phyloP scores from a whole-genome alignment of 2,113 vertebrate genomes.

The Tychaedon coryphoeus region DNA sequence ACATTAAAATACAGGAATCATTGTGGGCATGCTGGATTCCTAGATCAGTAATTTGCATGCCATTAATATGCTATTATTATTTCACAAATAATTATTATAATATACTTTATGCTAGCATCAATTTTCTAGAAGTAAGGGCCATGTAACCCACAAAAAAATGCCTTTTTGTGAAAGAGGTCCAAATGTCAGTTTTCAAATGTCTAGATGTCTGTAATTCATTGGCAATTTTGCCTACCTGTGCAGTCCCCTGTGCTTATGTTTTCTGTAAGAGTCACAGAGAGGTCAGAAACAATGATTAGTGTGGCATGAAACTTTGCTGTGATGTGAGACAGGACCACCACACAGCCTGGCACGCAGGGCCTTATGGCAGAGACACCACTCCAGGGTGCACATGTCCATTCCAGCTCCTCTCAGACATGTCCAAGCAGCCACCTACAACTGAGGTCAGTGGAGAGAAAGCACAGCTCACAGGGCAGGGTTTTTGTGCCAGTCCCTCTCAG shows the following conservation, averaged over 20 bases:
- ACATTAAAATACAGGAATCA: slow-evolving; percentile 73
- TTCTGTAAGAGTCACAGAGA: neutral
- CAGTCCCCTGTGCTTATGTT: neutral
- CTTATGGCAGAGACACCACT: neutral
- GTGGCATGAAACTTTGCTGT: neutral
- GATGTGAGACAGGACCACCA: neutral
- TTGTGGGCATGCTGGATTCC: slow-evolving; percentile 64
- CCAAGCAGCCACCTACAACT: neutral
- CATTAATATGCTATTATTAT: slow-evolving; percentile 78
- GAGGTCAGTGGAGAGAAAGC: neutral
- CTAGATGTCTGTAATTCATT: neutral
- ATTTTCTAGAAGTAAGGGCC: slow-evolving; percentile 56
- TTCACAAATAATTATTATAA: slow-evolving; percentile 70
- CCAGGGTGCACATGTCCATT: neutral
- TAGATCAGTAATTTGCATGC: slow-evolving; percentile 73
- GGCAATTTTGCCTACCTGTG: neutral
- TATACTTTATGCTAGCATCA: slow-evolving; percentile 41
- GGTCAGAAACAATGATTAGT: neutral
- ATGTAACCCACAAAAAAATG: neutral
- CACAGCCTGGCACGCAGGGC: accelerated
- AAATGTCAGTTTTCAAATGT: neutral
- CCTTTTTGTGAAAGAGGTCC: neutral
- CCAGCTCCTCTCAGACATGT: neutral
- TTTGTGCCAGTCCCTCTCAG: neutral
- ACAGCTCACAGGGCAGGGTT: neutral